Base-by-base conservation (phyloP, 2,888 invertebrate species). In the Pogonocherus hispidulus region DNA sequence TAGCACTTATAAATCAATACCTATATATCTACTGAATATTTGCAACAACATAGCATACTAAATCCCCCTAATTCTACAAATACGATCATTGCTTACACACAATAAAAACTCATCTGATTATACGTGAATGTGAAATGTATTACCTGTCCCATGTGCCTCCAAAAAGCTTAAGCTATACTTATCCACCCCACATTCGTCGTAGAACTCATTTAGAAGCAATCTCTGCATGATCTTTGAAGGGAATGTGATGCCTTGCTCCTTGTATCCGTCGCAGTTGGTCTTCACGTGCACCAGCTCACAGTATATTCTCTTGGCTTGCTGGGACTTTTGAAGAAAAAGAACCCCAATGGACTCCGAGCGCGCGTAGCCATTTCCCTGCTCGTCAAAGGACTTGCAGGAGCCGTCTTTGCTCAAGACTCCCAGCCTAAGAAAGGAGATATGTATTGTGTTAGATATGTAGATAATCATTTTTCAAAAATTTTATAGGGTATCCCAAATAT, bases 371-470 rank as follows among this genome's bases (percentile, higher is more conserved):
- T 92, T 89, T 18, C 93, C 94, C 56, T 90, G 88, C 72, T 91
- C 91, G 85, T 99, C 98, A 82, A 99, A 98, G 47, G 94, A 92
- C 81, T 95, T 95, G 85, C 97, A 98, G 56, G 89, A 89, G 0
- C 98, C 98, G 72, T 97, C 94, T 0, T 90, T 86, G 1, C 96
- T 93, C 3, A 98, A 84, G 79, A 94, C 93, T 66, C 93, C 93
- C 83, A 92, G 86, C 77, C 91, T 81, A 16, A n/a, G n/a, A n/a
- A n/a, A n/a, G n/a, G n/a, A n/a, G n/a, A n/a, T n/a, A n/a, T n/a
- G n/a, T n/a, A n/a, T n/a, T n/a, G n/a, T n/a, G n/a, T n/a, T n/a
- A n/a, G n/a, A n/a, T n/a, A n/a, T n/a, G n/a, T n/a, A n/a, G n/a
- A n/a, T n/a, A n/a, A n/a, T n/a, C n/a, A n/a, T n/a, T n/a, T n/a